phyloP scores from a whole-genome alignment of 2,797 vertebrate genomes.

The Aselliscus stoliczkanus region DNA sequence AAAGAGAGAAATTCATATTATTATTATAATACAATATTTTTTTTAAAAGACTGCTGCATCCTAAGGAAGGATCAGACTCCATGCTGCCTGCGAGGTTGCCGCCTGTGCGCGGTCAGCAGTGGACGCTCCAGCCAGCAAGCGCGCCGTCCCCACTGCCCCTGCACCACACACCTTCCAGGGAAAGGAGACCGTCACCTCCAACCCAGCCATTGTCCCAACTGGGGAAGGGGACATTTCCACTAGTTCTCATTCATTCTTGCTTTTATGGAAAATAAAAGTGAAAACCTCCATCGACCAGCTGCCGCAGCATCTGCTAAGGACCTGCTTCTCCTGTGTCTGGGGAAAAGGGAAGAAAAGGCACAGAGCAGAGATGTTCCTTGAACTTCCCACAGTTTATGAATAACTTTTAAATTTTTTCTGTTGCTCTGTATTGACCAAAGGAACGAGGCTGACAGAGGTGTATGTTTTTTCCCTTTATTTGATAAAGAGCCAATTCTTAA shows the following conservation, averaged over 20 bases:
- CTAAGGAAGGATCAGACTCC: constrained; percentile 91
- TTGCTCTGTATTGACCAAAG: constrained; percentile 95
- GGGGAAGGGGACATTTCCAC: constrained; percentile 77
- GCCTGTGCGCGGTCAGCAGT: constrained; percentile 53
- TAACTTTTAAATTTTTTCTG: constrained; percentile 81
- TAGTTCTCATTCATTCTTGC: constrained; percentile 77
- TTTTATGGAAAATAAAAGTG: constrained; percentile 78
- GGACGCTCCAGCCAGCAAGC: neutral
- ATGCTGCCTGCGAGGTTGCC: constrained; percentile 84
- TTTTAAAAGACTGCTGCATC: constrained; percentile 91
- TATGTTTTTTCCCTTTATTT: constrained; percentile 73
- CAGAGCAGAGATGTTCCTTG: constrained; percentile 68
- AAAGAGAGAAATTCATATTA: constrained; percentile 83
- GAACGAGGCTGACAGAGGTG: constrained; percentile 84
- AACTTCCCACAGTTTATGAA: constrained; percentile 81
- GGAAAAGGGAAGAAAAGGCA: constrained; percentile 71
- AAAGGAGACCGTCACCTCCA: constrained; percentile 22
- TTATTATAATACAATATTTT: constrained; percentile 86
- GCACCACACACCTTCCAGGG: neutral
- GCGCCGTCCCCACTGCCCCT: constrained; percentile 1
- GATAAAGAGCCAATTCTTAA: constrained; percentile 83
- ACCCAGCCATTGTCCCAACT: neutral
- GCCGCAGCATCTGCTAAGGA: constrained; percentile 73
- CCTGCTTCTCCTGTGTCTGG: constrained; percentile 52
- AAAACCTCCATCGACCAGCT: constrained; percentile 58